phyloP scores from a whole-genome alignment of 2,888 invertebrate genomes.

The Blera fallax region DNA sequence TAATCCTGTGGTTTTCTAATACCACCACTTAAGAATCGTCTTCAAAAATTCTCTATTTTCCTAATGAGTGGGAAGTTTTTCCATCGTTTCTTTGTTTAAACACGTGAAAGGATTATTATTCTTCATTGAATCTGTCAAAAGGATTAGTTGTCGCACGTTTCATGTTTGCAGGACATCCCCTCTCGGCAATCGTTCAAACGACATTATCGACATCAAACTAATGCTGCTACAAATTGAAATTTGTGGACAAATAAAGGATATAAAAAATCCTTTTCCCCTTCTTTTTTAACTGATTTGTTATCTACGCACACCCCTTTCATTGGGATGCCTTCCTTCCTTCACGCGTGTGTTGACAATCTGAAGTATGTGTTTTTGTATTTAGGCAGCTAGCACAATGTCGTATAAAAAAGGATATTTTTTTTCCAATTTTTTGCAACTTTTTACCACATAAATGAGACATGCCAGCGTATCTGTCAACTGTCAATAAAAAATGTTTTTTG shows the following conservation, averaged over 20 bases:
- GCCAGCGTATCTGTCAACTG: conserved; percentile 59
- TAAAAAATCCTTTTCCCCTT: conserved; percentile 56
- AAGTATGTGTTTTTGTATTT: conserved; percentile 73
- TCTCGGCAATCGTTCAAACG: conserved; percentile 36
- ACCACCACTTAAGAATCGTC: conserved; percentile 18
- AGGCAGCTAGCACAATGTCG: conserved; percentile 10
- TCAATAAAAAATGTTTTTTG: conserved; percentile 43
- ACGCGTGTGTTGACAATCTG: conserved; percentile 74
- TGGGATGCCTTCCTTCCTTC: neutral
- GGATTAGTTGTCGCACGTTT: neutral
- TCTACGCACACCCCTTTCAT: conserved; percentile 51
- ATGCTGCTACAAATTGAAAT: conserved; percentile 56
- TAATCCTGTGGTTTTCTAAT: conserved; percentile 45
- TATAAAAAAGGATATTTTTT: conserved; percentile 62
- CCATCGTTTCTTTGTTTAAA: conserved; percentile 37
- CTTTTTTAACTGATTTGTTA: conserved; percentile 35
- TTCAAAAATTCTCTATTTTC: conserved; percentile 6
- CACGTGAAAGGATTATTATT: conserved; percentile 54
- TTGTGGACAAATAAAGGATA: conserved; percentile 71
- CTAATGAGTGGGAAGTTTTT: conserved; percentile 61
- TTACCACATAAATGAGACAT: conserved; percentile 71
- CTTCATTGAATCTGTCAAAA: neutral
- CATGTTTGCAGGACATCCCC: neutral
- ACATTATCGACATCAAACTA: conserved; percentile 25
- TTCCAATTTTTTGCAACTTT: conserved; percentile 67